A percentile compares a stretch with the other conserved stretches of the same genome.
Evolutionary conservation across 2,113 vertebrate genomes (phyloP).

Genomic region (Pionites leucogaster): DNA sequence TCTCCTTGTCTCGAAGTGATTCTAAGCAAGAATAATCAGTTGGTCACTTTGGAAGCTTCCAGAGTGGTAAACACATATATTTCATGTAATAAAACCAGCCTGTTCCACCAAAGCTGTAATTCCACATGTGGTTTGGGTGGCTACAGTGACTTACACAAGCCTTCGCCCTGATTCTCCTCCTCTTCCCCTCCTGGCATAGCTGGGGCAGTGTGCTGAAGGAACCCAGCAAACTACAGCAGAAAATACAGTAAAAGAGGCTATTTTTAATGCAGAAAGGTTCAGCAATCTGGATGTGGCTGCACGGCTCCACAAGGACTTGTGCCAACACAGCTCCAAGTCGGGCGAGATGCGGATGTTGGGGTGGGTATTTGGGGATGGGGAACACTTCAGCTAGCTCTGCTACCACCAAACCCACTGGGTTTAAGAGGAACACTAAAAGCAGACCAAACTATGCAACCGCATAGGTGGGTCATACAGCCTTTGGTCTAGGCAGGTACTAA

Average conservation of each 20-base stretch:
- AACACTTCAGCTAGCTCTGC: neutral
- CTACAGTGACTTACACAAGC: neutral
- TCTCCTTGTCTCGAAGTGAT: neutral
- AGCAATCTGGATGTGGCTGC: neutral
- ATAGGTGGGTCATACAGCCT: neutral
- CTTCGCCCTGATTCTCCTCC: neutral
- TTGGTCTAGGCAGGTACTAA: neutral
- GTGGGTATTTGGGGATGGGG: neutral
- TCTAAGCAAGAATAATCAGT: neutral
- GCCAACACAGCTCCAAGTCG: neutral
- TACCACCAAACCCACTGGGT: rapidly evolving
- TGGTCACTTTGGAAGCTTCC: neutral
- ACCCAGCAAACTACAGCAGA: neutral
- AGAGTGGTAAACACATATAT: neutral
- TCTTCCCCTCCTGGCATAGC: neutral
- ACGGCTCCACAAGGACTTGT: rapidly evolving
- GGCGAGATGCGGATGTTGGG: rapidly evolving
- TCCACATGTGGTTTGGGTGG: rapidly evolving
- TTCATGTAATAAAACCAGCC: neutral
- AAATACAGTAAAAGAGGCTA: neutral
- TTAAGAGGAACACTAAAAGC: neutral
- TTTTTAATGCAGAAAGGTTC: neutral
- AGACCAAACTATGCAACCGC: neutral
- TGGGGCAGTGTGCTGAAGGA: neutral
- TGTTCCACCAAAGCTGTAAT: neutral